Evolutionary conservation across 2,113 vertebrate species (phyloP).

Genomic region (Amblyornis subalaris): DNA sequence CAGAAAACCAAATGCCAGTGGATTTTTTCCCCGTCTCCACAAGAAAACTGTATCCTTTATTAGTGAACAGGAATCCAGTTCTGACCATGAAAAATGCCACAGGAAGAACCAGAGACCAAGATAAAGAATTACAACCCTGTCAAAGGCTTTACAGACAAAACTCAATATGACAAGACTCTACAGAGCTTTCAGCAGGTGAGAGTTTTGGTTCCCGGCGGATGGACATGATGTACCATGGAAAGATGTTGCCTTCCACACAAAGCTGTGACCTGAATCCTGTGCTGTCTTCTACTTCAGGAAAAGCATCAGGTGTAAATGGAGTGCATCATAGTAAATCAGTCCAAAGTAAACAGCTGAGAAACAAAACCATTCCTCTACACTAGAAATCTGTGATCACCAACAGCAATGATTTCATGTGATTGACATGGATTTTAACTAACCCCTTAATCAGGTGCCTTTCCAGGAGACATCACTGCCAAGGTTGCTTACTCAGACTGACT

Average conservation of each 20-base stretch:
- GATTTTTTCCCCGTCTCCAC: not conserved
- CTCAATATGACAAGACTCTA: not conserved
- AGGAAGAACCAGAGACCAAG: slow-evolving; percentile 1
- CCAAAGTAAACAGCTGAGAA: not conserved
- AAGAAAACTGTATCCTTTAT: slow-evolving; percentile 1
- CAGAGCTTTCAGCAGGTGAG: not conserved
- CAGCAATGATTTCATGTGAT: not conserved
- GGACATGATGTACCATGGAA: accelerated
- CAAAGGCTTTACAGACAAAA: not conserved
- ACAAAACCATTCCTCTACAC: not conserved
- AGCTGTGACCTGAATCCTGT: not conserved
- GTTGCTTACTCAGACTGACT: not conserved
- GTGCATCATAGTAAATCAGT: not conserved
- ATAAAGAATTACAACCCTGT: not conserved
- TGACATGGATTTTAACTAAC: not conserved
- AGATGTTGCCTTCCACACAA: accelerated
- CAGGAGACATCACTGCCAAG: not conserved
- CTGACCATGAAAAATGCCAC: not conserved
- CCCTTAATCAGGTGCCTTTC: not conserved
- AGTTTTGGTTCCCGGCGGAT: not conserved
- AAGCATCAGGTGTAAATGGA: not conserved
- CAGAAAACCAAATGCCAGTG: not conserved
- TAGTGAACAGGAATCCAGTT: not conserved
- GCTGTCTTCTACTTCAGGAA: not conserved
- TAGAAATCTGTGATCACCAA: not conserved